Conservation (phyloP, 2,113 vertebrate genomes). For the Megatriorchis doriae region DNA sequence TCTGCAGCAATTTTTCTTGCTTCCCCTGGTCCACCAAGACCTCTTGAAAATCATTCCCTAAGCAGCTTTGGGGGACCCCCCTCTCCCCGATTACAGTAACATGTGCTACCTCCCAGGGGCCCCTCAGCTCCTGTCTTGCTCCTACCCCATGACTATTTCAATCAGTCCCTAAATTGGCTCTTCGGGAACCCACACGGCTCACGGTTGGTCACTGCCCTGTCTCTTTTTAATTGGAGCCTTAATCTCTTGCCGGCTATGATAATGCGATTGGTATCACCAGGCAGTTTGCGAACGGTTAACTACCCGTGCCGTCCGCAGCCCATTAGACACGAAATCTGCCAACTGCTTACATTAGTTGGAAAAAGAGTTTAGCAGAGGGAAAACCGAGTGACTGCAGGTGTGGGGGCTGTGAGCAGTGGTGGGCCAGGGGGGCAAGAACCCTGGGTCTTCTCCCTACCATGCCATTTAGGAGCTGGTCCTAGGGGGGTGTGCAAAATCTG, state of each 20-base stretch:
- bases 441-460: background rate
- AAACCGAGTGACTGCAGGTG: accelerated
- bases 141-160: background rate
- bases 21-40: background rate
- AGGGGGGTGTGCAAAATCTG: background rate
- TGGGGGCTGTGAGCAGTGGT: background rate
- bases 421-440: no score
- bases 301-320: background rate
- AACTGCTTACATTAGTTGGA: conserved; percentile 22
- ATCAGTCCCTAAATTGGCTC: background rate
- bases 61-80: background rate
- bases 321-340: conserved; percentile 57
- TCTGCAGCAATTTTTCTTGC: background rate
- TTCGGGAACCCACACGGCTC: background rate
- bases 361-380: background rate
- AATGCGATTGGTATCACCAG: conserved; percentile 30
- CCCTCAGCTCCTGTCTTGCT: background rate
- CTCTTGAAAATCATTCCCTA: background rate
- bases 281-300: conserved; percentile 49
- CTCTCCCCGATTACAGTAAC: background rate
- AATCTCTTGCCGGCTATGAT: conserved; percentile 8
- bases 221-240: conserved; percentile 54
- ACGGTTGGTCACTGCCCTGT: background rate
- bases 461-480: background rate
- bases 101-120: background rate